Evolutionary conservation across 2,113 vertebrate species (phyloP).

Genomic region (Nothocercus nigrocapillus): DNA sequence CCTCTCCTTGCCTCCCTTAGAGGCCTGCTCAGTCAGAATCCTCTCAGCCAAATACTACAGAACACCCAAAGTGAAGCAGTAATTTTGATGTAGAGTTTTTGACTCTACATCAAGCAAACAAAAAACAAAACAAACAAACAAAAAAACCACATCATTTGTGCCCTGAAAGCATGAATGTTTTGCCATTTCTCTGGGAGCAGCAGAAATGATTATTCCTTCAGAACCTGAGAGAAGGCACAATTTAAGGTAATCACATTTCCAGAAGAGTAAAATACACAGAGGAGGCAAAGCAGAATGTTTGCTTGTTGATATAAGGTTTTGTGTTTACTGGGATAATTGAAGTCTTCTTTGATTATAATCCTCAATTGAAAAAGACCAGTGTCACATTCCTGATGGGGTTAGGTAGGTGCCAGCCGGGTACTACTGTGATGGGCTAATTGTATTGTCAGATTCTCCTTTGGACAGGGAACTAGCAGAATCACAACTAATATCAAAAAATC

Average conservation of each 20-base stretch:
- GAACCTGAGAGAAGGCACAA: background rate
- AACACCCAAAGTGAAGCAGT: background rate
- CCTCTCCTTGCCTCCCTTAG: background rate
- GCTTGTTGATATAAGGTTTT: background rate
- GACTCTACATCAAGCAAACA: no score
- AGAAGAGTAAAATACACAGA: background rate
- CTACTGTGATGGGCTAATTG: slow-evolving; percentile 19
- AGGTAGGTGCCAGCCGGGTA: slow-evolving; percentile 3
- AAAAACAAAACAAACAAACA: no score
- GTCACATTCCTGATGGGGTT: background rate
- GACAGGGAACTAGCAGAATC: background rate
- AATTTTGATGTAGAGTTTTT: background rate
- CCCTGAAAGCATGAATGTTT: background rate
- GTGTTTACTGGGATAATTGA: slow-evolving; percentile 15
- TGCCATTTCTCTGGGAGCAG: background rate
- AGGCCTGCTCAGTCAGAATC: background rate
- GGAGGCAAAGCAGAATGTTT: background rate
- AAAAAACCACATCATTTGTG: background rate
- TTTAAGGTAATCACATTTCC: background rate
- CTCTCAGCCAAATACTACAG: background rate
- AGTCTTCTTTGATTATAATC: background rate
- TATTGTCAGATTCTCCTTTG: background rate
- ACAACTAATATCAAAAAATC: background rate
- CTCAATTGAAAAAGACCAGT: background rate
- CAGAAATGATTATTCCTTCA: background rate